These are phyloP conservation scores for Thymelicus lineola DNA, from an alignment of 2,888 invertebrate species.

Conservation along the genomic window DNA sequence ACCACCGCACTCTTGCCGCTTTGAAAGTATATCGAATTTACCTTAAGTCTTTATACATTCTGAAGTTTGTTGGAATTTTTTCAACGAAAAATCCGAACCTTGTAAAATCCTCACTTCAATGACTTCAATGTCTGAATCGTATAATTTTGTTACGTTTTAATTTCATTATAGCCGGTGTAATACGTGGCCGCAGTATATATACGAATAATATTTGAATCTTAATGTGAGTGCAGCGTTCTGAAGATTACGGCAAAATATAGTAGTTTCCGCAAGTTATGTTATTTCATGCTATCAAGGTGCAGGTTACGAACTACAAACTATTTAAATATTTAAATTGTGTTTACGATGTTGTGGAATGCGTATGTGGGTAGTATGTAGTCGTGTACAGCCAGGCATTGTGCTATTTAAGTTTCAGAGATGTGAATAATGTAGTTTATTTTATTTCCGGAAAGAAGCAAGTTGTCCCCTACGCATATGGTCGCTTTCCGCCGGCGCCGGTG, in stretches of 20 bases:
- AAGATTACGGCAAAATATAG: conserved; percentile 29
- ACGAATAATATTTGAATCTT: conserved; percentile 17
- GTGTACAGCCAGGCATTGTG: neutral
- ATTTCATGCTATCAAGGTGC: conserved; percentile 28
- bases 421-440: conserved; percentile 64
- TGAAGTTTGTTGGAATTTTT: conserved; percentile 25
- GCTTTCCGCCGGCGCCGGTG: conserved; percentile 83
- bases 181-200: neutral
- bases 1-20: conserved; percentile 45
- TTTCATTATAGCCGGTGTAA: neutral
- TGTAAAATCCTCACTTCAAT: neutral
- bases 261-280: conserved; percentile 24
- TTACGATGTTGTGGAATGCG: conserved; percentile 14
- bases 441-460: conserved; percentile 73
- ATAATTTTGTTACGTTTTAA: conserved; percentile 11
- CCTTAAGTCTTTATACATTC: conserved; percentile 29
- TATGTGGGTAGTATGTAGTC: neutral
- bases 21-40: conserved; percentile 34
- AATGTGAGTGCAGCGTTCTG: conserved; percentile 17
- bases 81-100: neutral
- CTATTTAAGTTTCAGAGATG: conserved; percentile 3
- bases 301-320: conserved; percentile 20
- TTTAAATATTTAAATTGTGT: conserved; percentile 25
- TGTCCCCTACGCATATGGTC: conserved; percentile 77
- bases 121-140: neutral